Percentiles rank a stretch among this genome's conserved stretches.
These are phyloP conservation scores for Cyclopterus lumpus DNA, from an alignment of 2,797 vertebrate genomes.

Conservation along the genomic window DNA sequence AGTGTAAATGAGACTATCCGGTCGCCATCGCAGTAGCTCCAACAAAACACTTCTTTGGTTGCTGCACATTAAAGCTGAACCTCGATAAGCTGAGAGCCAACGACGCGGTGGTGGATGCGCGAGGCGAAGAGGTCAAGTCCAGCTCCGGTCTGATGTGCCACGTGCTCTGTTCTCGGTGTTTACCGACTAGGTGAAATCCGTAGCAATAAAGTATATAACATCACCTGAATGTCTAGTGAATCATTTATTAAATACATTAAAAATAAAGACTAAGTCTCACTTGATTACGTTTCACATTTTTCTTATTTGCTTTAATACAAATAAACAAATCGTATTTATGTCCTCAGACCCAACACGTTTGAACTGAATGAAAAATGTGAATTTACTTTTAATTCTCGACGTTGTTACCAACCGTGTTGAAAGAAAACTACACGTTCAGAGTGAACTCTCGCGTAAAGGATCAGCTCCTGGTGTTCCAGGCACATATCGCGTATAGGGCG, in stretches of 20 bases:
- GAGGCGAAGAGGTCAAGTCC: constrained; percentile 79
- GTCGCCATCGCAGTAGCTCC: constrained; percentile 57
- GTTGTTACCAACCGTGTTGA: background rate
- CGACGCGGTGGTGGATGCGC: constrained; percentile 38
- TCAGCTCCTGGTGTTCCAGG: constrained; percentile 19
- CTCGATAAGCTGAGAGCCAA: constrained; percentile 74
- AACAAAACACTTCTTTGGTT: constrained; percentile 66
- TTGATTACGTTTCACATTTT: background rate
- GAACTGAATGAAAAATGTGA: background rate
- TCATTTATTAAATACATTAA: background rate
- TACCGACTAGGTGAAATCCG: background rate
- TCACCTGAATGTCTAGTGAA: background rate
- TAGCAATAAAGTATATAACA: background rate
- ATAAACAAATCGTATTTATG: background rate
- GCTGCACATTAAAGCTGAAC: constrained; percentile 72
- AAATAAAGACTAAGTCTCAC: background rate
- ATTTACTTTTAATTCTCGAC: background rate
- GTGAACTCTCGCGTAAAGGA: background rate
- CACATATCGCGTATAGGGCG: no score
- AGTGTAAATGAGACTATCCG: constrained; percentile 81
- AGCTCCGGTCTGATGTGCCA: constrained; percentile 54
- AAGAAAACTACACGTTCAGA: constrained; percentile 5
- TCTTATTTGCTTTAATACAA: background rate
- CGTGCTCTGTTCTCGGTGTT: constrained; percentile 43
- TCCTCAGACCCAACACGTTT: no score